These are phyloP conservation scores for Nomada lathburiana DNA, from an alignment of 2,888 invertebrate genomes.

Conservation along the genomic window DNA sequence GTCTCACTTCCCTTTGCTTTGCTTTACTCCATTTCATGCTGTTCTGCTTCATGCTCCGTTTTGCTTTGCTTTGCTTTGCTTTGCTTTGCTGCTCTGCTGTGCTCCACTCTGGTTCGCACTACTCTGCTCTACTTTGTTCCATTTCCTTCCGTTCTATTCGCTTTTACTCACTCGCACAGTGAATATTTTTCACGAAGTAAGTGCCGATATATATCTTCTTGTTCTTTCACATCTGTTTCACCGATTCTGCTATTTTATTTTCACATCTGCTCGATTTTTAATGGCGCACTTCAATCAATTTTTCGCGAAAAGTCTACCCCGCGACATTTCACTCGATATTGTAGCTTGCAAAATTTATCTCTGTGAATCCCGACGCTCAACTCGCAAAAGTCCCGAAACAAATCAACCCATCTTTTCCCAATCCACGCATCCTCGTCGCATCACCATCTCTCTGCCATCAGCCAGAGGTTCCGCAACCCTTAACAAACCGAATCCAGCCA, in stretches of 20 bases:
- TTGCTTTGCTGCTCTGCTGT: not conserved
- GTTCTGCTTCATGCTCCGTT: not conserved
- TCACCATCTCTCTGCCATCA: conserved; percentile 2
- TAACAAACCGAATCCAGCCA: conserved; percentile 25
- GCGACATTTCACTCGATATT: no score
- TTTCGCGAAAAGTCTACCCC: no score
- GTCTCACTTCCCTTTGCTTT: not conserved
- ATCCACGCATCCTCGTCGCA: not conserved
- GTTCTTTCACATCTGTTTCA: not conserved
- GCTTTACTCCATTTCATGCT: not conserved
- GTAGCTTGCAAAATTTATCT: no score
- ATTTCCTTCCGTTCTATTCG: not conserved
- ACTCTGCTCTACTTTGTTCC: not conserved
- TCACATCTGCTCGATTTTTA: not conserved
- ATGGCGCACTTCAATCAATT: no score
- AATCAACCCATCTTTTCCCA: not conserved
- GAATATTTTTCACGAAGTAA: not conserved
- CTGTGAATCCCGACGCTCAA: not conserved
- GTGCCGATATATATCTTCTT: not conserved
- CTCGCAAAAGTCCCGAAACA: conserved; percentile 10
- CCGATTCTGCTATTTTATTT: not conserved
- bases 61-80: not conserved
- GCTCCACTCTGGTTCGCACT: not conserved
- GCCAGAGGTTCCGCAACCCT: conserved; percentile 12
- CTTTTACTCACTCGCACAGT: not conserved